These are phyloP conservation scores for Drosophila fungiperda DNA, from an alignment of 2,888 invertebrate species.

Conservation along the genomic window DNA sequence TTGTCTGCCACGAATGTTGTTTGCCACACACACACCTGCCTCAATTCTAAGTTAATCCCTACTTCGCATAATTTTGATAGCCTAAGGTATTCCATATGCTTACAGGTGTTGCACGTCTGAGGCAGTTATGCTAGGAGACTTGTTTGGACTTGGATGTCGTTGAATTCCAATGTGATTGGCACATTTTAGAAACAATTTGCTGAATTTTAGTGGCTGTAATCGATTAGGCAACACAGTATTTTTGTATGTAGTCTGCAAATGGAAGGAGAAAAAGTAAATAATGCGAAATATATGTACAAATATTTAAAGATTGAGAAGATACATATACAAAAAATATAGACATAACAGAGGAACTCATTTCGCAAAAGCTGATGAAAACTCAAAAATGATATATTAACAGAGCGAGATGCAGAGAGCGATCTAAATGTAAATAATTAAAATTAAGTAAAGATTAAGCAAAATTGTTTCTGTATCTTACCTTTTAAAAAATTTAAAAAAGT, in stretches of 20 bases:
- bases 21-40: background rate
- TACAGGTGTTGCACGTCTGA: slow-evolving; percentile 2
- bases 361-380: background rate
- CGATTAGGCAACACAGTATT: background rate
- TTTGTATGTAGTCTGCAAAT: background rate
- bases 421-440: background rate
- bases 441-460: background rate
- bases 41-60: background rate
- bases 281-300: background rate
- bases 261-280: background rate
- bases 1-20: slow-evolving; percentile 27
- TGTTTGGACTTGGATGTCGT: slow-evolving; percentile 31
- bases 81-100: slow-evolving; percentile 24
- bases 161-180: slow-evolving; percentile 32
- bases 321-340: background rate
- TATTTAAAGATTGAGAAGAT: background rate
- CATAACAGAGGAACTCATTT: background rate
- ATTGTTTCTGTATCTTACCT: background rate
- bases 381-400: background rate
- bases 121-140: background rate
- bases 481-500: background rate
- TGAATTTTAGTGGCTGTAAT: slow-evolving; percentile 15
- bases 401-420: no score
- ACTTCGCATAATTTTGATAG: slow-evolving; percentile 6
- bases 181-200: slow-evolving; percentile 24